Evolutionary conservation across 2,797 vertebrate species (phyloP), one percentile per base, ranked within the genome.

Genomic region (Denticeps clupeoides): DNA sequence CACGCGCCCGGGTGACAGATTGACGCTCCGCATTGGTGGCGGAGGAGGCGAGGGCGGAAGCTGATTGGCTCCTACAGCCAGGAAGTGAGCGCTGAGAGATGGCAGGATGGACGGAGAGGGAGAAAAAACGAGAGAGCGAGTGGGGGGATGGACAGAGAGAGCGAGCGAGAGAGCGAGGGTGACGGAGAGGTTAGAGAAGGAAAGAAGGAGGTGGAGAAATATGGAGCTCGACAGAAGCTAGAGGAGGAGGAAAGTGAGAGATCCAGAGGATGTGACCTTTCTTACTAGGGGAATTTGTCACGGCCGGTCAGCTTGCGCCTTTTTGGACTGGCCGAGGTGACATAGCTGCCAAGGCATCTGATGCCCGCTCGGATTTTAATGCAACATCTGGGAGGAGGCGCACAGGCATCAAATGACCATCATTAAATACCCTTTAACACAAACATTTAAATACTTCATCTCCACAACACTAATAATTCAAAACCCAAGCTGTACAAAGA

Each of bases 1-100:
- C 70, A 75, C 35, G 86, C 72, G 89, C 84, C 84, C 78, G 75
- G 87, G 90, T 91, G 91, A 97, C 93, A 97, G 94, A 97, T 99
- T 99, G 94, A 83, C 68, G 82, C 86, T 86, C 85, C 81, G 86
- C 84, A 88, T 83, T 86, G 86, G 89, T 82, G 88, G 87, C 81
- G 71, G 81, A 88, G 87, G 81, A 86, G 83, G 86, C 74, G 78
- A 80, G 80, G 75, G 75, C 78, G 82, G 87, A 86, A 85, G 85
- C 85, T 77, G 83, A 88, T 94, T 91, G 91, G 89, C 91, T 90
- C 81, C 31, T 74, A 77, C 75, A 83, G 86, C 86, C 89, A 92
- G 86, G 83, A 94, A 97, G 85, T 85, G 90, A 87, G 88, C 86
- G 79, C 74, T 27, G 77, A 81, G 80, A 80, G 75, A 74, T 67